Evolutionary conservation across 2,888 invertebrate species (phyloP), one percentile per base, ranked within the genome.

Genomic region (Congeria kusceri): DNA sequence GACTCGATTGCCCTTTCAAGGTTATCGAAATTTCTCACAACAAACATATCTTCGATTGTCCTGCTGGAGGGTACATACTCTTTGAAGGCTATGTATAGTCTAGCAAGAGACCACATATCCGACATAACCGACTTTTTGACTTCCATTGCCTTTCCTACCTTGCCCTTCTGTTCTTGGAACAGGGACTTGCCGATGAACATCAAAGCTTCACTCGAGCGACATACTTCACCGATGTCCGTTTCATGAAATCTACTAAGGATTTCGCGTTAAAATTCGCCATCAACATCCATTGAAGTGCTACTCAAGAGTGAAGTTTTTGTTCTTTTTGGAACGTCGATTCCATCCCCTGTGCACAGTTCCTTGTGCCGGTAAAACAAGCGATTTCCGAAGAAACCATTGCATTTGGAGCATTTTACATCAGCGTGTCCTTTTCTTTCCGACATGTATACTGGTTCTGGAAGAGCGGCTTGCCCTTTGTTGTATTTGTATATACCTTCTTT

Each of bases 281-380:
- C 44, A 20, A 7, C 15, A 23, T 65, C 20, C 4, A 15, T 3
- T 18, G 58, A 23, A 18, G 20, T 20, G 20, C 4, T 23, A 28
- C 7, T 23, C 2, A 56, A 15, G 27, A 23, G n/a, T 3, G 28
- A 27, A 23, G 27, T 23, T 15, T 67, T 28, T 15, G 57, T 39
- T 25, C n/a, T 56, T 23, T 13, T 28, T 27, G 68, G 68, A 18
- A 27, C 13, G 2, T 39, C 9, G 4, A 23, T 25, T 4, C 25
- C 23, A 62, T 70, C 70, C 4, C 62, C 62, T 23, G 39, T 39
- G 49, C 70, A 70, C 13, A 62, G 18, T 4, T 61, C 63, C 27
- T 56, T 70, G 56, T 70, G 70, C 23, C 70, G 20, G 23, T 70
- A 49, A 46, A 70, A 70, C 2, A 70, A 44, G 4, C 32, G 46